A percentile compares a stretch with the other conserved stretches of the same genome.
Evolutionary conservation across 1,140 invertebrate genomes (phyloP).

Genomic region (Drosophila seguyi): DNA sequence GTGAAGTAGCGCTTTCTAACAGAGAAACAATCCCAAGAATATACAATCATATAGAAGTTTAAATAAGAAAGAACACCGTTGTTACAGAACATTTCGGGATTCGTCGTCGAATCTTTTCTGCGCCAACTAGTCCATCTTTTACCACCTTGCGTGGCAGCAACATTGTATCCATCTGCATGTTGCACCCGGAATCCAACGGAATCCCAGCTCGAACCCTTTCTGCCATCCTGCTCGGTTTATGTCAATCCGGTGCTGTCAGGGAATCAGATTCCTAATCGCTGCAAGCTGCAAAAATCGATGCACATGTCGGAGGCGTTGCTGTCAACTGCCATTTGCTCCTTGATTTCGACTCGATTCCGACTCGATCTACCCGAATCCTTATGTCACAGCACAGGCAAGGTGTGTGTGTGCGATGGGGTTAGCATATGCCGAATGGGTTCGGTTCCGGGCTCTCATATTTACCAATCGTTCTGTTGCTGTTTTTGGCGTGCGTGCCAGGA

Average conservation of each 20-base stretch:
- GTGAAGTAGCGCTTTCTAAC: too few relatives aligned
- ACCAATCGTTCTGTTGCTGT: conserved; percentile 7
- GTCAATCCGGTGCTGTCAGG: conserved; percentile 3
- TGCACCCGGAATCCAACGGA: background rate
- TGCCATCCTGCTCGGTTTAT: background rate
- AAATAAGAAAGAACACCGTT: background rate
- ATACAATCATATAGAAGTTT: too few relatives aligned
- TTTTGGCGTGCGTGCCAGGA: conserved; percentile 60
- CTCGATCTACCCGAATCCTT: conserved; percentile 32
- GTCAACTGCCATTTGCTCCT: conserved; percentile 72
- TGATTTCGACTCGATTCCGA: conserved; percentile 66
- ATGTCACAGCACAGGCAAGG: conserved; percentile 24
- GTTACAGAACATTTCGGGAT: background rate
- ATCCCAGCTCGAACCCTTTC: background rate
- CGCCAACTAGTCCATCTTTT: background rate
- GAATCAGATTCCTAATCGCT: conserved; percentile 32
- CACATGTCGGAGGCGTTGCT: conserved; percentile 74
- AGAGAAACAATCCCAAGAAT: too few relatives aligned
- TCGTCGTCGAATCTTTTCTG: background rate
- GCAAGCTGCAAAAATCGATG: conserved; percentile 72
- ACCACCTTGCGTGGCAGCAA: conserved; percentile 24
- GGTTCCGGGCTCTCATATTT: conserved; percentile 55
- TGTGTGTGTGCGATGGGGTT: conserved; percentile 61
- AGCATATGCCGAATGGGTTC: conserved; percentile 14
- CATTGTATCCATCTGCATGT: conserved; percentile 41